Conservation (phyloP, 1,140 invertebrate species). For the Sycophaga agraensis region DNA sequence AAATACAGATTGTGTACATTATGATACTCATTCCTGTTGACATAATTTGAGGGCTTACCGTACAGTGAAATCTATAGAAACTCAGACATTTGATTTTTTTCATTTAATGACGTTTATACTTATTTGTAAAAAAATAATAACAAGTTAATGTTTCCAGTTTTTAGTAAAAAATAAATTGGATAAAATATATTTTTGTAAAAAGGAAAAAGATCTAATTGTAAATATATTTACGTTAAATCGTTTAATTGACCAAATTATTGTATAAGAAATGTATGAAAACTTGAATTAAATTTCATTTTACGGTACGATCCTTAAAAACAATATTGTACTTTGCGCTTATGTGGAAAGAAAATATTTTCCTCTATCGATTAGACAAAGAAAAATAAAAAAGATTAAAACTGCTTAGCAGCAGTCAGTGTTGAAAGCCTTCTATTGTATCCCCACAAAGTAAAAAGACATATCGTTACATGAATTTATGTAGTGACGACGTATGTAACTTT, state of each 20-base stretch:
- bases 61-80: slow-evolving; percentile 22
- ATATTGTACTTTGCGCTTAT: slow-evolving; percentile 25
- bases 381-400: neutral
- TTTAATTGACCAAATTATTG: slow-evolving; percentile 18
- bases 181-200: slow-evolving; percentile 29
- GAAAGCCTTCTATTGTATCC: slow-evolving; percentile 25
- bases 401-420: slow-evolving; percentile 6
- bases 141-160: neutral
- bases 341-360: slow-evolving; percentile 21
- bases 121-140: neutral
- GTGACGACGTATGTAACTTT: slow-evolving; percentile 12
- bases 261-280: slow-evolving; percentile 1
- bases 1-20: neutral
- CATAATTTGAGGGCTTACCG: slow-evolving; percentile 24
- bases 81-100: neutral
- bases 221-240: slow-evolving; percentile 24
- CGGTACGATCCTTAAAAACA: slow-evolving; percentile 24
- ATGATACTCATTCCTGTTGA: slow-evolving; percentile 10
- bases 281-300: slow-evolving; percentile 23
- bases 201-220: slow-evolving; percentile 21
- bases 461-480: slow-evolving; percentile 31
- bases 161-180: slow-evolving; percentile 13
- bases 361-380: slow-evolving; percentile 14
- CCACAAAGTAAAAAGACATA: slow-evolving; percentile 30
- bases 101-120: neutral